A percentile compares a stretch with the other conserved stretches of the same genome.
Evolutionary conservation across 2,797 vertebrate genomes (phyloP).

Genomic region (Lates japonicus): DNA sequence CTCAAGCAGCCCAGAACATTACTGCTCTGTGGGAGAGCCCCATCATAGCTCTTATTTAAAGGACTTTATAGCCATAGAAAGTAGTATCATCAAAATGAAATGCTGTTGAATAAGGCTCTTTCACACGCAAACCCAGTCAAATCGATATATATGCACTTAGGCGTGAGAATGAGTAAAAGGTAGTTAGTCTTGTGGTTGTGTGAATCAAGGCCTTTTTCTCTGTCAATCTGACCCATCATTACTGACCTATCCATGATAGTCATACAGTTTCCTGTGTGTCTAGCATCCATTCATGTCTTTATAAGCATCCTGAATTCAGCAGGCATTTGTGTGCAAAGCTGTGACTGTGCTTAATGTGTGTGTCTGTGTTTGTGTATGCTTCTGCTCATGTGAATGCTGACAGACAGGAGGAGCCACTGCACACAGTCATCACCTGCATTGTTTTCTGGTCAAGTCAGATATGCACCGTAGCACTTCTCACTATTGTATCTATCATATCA

Average conservation of each 20-base stretch:
- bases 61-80: slow-evolving; percentile 17
- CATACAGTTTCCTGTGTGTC: slow-evolving; percentile 22
- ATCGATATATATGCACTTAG: slow-evolving; percentile 20
- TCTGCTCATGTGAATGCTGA: slow-evolving; percentile 65
- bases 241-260: slow-evolving; percentile 15
- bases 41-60: slow-evolving; percentile 27
- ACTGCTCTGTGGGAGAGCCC: slow-evolving; percentile 23
- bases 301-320: slow-evolving; percentile 22
- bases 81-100: slow-evolving; percentile 24
- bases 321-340: slow-evolving; percentile 9
- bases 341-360: slow-evolving; percentile 13
- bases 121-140: slow-evolving; percentile 6
- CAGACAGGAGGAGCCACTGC: slow-evolving; percentile 26
- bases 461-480: slow-evolving; percentile 26
- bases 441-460: slow-evolving; percentile 54
- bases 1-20: slow-evolving; percentile 17
- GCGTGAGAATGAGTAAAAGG: slow-evolving; percentile 17
- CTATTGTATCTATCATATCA: slow-evolving; percentile 59
- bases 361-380: slow-evolving; percentile 16
- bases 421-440: slow-evolving; percentile 26
- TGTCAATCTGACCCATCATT: slow-evolving; percentile 32
- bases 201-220: slow-evolving; percentile 43
- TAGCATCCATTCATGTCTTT: slow-evolving; percentile 23
- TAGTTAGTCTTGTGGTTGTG: slow-evolving; percentile 17
- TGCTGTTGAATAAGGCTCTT: slow-evolving; percentile 13